Conservation (phyloP, 2,797 vertebrate genomes). For the Sciurus carolinensis region DNA sequence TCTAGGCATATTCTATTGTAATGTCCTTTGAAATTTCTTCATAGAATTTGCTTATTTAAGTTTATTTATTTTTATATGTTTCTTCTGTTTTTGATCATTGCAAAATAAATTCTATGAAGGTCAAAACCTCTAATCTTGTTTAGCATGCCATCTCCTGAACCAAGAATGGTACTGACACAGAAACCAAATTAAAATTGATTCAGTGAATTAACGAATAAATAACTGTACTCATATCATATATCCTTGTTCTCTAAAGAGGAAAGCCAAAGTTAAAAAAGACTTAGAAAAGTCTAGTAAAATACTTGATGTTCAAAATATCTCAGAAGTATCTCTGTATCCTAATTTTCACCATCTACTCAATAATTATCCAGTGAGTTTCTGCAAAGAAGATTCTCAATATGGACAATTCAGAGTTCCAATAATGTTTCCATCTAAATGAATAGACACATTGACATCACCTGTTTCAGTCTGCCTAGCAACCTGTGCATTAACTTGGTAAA, state of each 20-base stretch:
- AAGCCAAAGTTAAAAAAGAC: neutral
- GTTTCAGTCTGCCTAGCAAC: neutral
- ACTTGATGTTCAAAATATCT: neutral
- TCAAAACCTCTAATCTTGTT: neutral
- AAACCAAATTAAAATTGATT: neutral
- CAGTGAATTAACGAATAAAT: neutral
- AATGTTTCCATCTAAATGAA: conserved; percentile 23
- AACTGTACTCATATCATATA: neutral
- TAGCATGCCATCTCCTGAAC: neutral
- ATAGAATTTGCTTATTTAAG: neutral
- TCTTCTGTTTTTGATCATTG: neutral
- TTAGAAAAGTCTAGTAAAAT: neutral
- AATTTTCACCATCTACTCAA: neutral
- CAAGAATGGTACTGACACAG: neutral
- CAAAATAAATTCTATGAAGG: neutral
- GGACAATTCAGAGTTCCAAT: neutral
- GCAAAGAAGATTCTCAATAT: neutral
- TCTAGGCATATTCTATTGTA: neutral
- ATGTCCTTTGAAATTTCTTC: neutral
- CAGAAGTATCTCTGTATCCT: neutral
- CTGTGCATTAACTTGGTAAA: conserved; percentile 21
- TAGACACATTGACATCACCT: neutral
- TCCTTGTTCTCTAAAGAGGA: neutral
- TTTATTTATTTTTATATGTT: neutral
- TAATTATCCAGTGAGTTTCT: neutral